Base-by-base conservation (phyloP, 2,113 vertebrate genomes). In the Chaetodon auriga region DNA sequence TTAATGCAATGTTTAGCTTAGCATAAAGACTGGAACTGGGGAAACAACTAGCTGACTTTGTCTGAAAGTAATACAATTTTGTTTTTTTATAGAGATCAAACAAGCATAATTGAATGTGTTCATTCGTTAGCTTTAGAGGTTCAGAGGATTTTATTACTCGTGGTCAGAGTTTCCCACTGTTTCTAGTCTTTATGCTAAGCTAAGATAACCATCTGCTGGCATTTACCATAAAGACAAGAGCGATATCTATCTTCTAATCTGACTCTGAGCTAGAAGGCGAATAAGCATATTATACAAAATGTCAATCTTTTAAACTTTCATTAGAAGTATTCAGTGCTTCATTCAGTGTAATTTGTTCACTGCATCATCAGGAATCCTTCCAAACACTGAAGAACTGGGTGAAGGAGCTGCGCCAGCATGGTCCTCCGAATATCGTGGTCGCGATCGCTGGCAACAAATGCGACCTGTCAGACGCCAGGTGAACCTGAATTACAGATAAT, bases 381-480 rank as follows among this genome's bases (percentile, higher is more conserved):
- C 96, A 97, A 80, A 99, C 97, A 0, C 86, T 99, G 87, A 99
- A 99, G 95, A 99, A 99, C 87, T 99, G 98, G 98, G 98, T 99
- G 69, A 99, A 97, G 90, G 98, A 99, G 82, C 96, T 99, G 53
- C 97, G 97, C 13, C 98, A 99, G 75, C 98, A 99, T 0, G 98
- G 98, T 13, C 98, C 98, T 46, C 98, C 98, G 23, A 98, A 99
- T 80, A 99, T 99, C 77, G 98, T 99, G 60, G 97, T 99, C 21
- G 98, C 98, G 85, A 98, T 99, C 73, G 97, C 98, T 71, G 98
- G 98, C 83, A 99, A 99, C 94, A 99, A 99, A 87, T 99, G 98
- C 90, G 98, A 99, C 90, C 96, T 99, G 64, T 96, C 95, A 64
- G 98, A 99, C 23, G 96, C 96, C 87, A 98, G 98, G 98, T 99